Percentiles rank a stretch among this genome's conserved stretches.
These are phyloP conservation scores for Thysanoteuthis rhombus DNA, from an alignment of 2,888 invertebrate genomes.

Conservation along the genomic window DNA sequence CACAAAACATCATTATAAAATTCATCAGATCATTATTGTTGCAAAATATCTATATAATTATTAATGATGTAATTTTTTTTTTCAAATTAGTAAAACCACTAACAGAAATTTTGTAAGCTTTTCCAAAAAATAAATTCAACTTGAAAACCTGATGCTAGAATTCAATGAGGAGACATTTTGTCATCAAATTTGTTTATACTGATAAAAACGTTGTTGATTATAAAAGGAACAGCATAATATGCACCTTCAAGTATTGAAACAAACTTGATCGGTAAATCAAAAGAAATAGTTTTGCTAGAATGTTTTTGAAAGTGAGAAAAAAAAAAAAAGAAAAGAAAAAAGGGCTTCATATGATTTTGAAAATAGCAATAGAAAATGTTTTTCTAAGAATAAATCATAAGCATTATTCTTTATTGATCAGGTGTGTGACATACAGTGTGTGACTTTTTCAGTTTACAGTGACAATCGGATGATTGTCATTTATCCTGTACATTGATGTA, in stretches of 20 bases:
- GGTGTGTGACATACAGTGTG: not conserved
- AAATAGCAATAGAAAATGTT: not conserved
- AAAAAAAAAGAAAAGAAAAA: not conserved
- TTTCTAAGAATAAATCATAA: not conserved
- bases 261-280: not conserved
- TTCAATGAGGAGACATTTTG: no score
- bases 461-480: not conserved
- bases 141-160: no score
- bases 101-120: no score
- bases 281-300: not conserved
- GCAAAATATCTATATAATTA: no score
- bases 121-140: no score
- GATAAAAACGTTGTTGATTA: no score
- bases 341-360: not conserved
- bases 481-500: not conserved
- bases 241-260: not conserved
- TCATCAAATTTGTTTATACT: no score
- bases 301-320: not conserved
- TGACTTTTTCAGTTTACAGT: not conserved
- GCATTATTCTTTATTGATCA: not conserved
- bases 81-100: no score
- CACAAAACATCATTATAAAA: no score
- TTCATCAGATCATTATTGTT: no score
- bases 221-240: no score
- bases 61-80: no score